Base-by-base conservation (phyloP, 2,113 vertebrate species). In the Proteles cristata region DNA sequence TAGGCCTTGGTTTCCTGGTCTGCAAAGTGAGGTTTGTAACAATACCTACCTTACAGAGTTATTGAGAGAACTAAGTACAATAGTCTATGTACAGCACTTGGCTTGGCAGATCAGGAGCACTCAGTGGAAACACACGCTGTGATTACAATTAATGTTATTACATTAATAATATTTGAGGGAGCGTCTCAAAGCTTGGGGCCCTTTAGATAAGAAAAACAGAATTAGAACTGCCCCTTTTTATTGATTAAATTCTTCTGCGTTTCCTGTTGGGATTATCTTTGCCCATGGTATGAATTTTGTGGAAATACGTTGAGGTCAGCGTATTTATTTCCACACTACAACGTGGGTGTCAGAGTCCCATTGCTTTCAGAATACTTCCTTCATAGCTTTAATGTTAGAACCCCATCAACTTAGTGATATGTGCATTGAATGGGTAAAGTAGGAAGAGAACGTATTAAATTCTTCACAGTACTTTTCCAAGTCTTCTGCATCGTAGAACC, bases 341-440 rank as follows among this genome's bases (percentile, higher is more conserved):
- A 23, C 55, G 5, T 88, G n/a, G 28, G 48, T 73, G 31, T 80
- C 39, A 53, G 35, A 82, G 53, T 93, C 53, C 85, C 35, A 69
- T 11, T 93, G 43, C 39, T 88, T 74, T 95, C 39, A 50, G 31
- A 90, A 68, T 96, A 53, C 35, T 93, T 85, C 35, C 48, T 84
- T 77, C 66, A 19, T 90, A 50, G 35, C 79, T 90, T 92, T 73
- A 39, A 28, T 91, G 79, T 94, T 88, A 73, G 39, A 81, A 69
- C 39, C 5, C 12, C 35, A 35, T 86, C 50, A 85, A 68, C 33
- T 96, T 88, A 55, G 63, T 87, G 48, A 53, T 43, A n/a, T 7
- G 48, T 88, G 63, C 45, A 61, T 61, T 50, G 33, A 53, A 88
- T 82, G 50, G 90, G 50, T 85, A 15, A 66, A 93, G n/a, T 65